A percentile compares a stretch with the other conserved stretches of the same genome.
phyloP scores from a whole-genome alignment of 2,113 vertebrate species.

The Oryzias curvinotus region DNA sequence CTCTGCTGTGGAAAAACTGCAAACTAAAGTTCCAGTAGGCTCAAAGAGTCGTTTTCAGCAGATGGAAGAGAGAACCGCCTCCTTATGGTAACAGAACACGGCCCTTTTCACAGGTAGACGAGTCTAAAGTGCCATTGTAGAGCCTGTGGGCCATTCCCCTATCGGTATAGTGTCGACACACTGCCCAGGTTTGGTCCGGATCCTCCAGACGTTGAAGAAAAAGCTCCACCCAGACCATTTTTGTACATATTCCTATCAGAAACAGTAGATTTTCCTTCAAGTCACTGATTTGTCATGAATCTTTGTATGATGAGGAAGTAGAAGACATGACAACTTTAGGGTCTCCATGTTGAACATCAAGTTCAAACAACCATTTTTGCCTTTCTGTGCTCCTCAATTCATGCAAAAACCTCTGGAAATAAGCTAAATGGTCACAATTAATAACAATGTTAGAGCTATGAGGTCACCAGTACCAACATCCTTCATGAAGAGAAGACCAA shows the following conservation, averaged over 20 bases:
- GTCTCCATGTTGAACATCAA: no score
- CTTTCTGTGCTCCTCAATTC: no score
- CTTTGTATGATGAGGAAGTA: no score
- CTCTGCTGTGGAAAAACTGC: constrained; percentile 47
- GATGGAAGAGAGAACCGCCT: constrained; percentile 1
- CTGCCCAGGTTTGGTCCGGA: constrained; percentile 2
- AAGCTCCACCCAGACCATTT: constrained; percentile 25
- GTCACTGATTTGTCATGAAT: no score
- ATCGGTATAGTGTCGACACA: constrained; percentile 37
- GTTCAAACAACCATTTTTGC: no score
- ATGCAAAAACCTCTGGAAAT: no score
- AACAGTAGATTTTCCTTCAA: background rate
- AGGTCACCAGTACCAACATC: no score
- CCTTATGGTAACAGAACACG: constrained; percentile 14
- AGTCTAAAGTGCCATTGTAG: constrained; percentile 69
- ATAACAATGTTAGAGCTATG: no score
- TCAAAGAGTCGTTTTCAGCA: constrained; percentile 26
- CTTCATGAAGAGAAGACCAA: no score
- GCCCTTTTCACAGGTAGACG: constrained; percentile 23
- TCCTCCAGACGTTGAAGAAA: no score
- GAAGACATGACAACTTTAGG: no score
- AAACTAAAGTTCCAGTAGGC: constrained; percentile 8
- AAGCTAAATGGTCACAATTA: no score
- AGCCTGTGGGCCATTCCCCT: constrained; percentile 39
- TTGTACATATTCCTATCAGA: background rate